A percentile compares a stretch with the other conserved stretches of the same genome.
These are phyloP conservation scores for Lasiurus borealis DNA, from an alignment of 2,113 vertebrate genomes.

Conservation along the genomic window DNA sequence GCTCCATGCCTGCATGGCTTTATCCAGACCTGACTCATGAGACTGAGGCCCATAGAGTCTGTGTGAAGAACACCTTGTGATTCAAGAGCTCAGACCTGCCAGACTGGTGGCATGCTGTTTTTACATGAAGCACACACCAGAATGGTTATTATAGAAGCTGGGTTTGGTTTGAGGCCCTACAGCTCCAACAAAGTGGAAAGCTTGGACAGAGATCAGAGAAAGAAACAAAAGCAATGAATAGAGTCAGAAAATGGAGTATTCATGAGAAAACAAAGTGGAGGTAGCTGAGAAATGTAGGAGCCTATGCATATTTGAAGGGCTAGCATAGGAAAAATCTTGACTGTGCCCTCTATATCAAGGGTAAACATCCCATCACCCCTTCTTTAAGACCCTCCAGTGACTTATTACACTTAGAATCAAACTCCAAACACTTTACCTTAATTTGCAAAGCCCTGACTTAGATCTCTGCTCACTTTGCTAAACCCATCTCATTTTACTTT, in stretches of 20 bases:
- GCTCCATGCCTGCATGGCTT: constrained; percentile 5
- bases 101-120: background rate
- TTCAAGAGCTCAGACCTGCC: background rate
- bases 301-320: background rate
- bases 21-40: background rate
- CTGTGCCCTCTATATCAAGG: background rate
- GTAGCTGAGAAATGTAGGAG: background rate
- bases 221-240: background rate
- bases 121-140: background rate
- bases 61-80: background rate
- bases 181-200: constrained; percentile 17
- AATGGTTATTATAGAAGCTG: constrained; percentile 38
- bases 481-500: background rate
- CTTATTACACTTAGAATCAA: constrained; percentile 6
- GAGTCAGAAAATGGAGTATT: background rate
- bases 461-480: background rate
- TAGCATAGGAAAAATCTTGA: background rate
- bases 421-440: background rate
- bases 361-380: background rate
- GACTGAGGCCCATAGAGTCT: background rate
- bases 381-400: background rate
- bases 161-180: background rate
- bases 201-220: constrained; percentile 41
- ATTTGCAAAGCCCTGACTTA: background rate
- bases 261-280: background rate